A percentile compares a stretch with the other conserved stretches of the same genome.
phyloP scores from a whole-genome alignment of 1,140 invertebrate species.

The Paralvinella palmiformis region DNA sequence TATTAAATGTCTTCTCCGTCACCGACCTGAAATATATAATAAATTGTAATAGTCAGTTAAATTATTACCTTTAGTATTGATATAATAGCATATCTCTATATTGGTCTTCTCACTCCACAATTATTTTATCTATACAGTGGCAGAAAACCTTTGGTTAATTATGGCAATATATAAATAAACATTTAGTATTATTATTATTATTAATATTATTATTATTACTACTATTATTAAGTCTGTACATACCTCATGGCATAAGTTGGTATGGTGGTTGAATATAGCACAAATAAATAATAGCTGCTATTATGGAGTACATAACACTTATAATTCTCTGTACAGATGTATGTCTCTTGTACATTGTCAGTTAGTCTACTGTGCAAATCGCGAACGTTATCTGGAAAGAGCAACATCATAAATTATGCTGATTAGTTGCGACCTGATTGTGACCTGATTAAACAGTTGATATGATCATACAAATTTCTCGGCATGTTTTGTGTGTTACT shows the following conservation, averaged over 20 bases:
- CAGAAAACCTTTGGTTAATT: neutral
- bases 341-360: conserved; percentile 59
- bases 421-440: neutral
- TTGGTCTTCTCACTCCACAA: neutral
- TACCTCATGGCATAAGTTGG: conserved; percentile 51
- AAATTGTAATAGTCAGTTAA: neutral
- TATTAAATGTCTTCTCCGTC: neutral
- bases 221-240: neutral
- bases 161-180: neutral
- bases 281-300: conserved; percentile 39
- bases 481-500: neutral
- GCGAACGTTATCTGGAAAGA: neutral
- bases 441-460: neutral
- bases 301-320: conserved; percentile 62
- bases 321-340: conserved; percentile 76
- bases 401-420: neutral
- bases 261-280: conserved; percentile 37
- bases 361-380: conserved; percentile 45
- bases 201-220: neutral
- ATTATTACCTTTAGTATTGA: neutral
- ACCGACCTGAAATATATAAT: neutral
- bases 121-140: neutral
- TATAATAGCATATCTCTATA: too few relatives aligned
- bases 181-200: neutral
- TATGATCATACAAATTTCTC: neutral